These are phyloP conservation scores for Sweltsa coloradensis DNA, from an alignment of 1,140 invertebrate species.

Conservation along the genomic window DNA sequence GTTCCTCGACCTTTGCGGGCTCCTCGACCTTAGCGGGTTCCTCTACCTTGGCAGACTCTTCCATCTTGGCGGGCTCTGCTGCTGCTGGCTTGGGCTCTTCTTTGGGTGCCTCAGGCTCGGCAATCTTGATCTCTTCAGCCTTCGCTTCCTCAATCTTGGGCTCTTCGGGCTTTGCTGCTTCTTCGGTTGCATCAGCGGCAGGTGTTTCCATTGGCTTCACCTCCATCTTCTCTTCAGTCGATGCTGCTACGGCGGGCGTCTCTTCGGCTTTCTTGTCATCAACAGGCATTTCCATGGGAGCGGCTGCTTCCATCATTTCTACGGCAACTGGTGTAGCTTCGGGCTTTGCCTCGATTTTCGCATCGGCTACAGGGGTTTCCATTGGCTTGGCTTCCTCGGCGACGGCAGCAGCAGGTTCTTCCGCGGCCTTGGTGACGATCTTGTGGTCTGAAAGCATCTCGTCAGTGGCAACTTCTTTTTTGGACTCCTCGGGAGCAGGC, in stretches of 20 bases:
- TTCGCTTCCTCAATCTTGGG: not conserved
- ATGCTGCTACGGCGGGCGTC: conserved; percentile 15
- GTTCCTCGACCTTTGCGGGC: not conserved
- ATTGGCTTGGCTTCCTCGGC: too few relatives aligned
- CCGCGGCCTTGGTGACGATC: not conserved
- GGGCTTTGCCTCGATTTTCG: conserved; percentile 5
- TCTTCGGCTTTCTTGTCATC: conserved; percentile 13
- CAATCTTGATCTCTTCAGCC: not conserved
- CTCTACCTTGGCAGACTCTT: not conserved
- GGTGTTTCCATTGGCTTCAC: conserved; percentile 4
- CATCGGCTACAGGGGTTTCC: too few relatives aligned
- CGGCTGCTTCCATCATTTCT: conserved; percentile 12
- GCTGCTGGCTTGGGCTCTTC: not conserved
- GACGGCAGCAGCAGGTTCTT: not conserved
- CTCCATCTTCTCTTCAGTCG: conserved; percentile 19
- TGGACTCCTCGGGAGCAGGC: not conserved
- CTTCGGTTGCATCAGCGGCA: conserved; percentile 4
- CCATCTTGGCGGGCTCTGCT: not conserved
- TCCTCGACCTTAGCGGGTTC: not conserved
- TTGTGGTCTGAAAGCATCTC: not conserved
- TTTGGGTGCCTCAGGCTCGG: not conserved
- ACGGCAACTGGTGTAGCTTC: too few relatives aligned
- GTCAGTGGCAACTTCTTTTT: not conserved
- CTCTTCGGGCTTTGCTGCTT: not conserved
- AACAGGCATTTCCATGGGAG: too few relatives aligned